phyloP scores from a whole-genome alignment of 1,140 invertebrate species.

The Arion vulgaris region DNA sequence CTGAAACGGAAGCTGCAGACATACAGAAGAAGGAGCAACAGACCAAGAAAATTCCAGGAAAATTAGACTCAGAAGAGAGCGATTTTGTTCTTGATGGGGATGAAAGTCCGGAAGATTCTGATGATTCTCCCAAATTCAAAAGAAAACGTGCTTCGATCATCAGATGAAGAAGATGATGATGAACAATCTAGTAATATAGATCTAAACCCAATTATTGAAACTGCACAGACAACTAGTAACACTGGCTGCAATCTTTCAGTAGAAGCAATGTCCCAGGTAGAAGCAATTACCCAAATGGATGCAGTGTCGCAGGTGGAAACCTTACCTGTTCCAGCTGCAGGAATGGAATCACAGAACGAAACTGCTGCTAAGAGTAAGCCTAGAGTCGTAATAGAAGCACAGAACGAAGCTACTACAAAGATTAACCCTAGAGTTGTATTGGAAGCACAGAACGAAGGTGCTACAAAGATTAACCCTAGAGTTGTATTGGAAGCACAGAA shows the following conservation, averaged over 20 bases:
- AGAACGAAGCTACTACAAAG: background rate
- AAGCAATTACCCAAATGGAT: too few relatives aligned
- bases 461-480: background rate
- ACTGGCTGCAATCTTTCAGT: background rate
- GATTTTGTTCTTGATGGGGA: constrained; percentile 28
- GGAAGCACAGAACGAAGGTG: background rate
- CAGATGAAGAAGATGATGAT: constrained; percentile 37
- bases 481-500: background rate
- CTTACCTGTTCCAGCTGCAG: background rate
- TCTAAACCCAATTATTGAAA: constrained; percentile 4
- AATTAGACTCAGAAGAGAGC: constrained; percentile 26
- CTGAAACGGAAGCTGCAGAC: constrained; percentile 18
- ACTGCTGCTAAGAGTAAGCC: background rate
- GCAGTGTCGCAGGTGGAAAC: background rate
- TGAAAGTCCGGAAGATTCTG: constrained; percentile 20
- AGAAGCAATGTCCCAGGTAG: too few relatives aligned
- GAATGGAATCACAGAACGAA: background rate
- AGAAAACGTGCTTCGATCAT: constrained; percentile 44
- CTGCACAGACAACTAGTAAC: background rate
- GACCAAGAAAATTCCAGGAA: constrained; percentile 17
- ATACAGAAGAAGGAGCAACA: constrained; percentile 26
- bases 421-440: background rate
- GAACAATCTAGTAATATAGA: constrained; percentile 23
- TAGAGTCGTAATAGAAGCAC: background rate
- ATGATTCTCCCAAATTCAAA: constrained; percentile 25